These are phyloP conservation scores for Stenotaenia linearis DNA, from an alignment of 2,888 invertebrate genomes.

Conservation along the genomic window DNA sequence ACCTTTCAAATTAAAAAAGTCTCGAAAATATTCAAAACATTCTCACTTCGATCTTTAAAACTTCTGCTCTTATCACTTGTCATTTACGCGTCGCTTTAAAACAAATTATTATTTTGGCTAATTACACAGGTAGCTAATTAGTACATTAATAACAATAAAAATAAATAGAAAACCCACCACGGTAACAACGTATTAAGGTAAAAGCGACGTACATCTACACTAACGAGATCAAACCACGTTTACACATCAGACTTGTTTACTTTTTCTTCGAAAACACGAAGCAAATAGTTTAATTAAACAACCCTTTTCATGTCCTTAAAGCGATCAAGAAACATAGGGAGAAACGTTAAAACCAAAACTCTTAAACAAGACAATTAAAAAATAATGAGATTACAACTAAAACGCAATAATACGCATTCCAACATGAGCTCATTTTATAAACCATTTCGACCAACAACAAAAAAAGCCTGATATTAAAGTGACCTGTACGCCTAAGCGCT, in stretches of 20 bases:
- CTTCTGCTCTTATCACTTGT: too few relatives aligned
- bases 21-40: not conserved
- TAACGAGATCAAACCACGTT: not conserved
- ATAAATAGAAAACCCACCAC: too few relatives aligned
- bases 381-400: not conserved
- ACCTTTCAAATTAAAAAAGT: too few relatives aligned
- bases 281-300: not conserved
- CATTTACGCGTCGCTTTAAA: too few relatives aligned
- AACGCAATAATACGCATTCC: not conserved
- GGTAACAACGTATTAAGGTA: too few relatives aligned
- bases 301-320: not conserved
- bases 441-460: not conserved
- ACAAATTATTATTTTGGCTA: too few relatives aligned
- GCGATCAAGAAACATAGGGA: not conserved
- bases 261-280: not conserved
- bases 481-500: not conserved
- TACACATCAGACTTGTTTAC: not conserved
- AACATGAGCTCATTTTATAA: not conserved
- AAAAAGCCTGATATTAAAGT: not conserved
- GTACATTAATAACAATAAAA: too few relatives aligned
- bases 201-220: too few relatives aligned
- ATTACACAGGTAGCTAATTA: too few relatives aligned
- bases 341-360: not conserved
- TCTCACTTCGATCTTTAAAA: not conserved
- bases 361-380: conserved; percentile 14